Conservation (phyloP, 2,797 vertebrate genomes). For the Falco peregrinus region DNA sequence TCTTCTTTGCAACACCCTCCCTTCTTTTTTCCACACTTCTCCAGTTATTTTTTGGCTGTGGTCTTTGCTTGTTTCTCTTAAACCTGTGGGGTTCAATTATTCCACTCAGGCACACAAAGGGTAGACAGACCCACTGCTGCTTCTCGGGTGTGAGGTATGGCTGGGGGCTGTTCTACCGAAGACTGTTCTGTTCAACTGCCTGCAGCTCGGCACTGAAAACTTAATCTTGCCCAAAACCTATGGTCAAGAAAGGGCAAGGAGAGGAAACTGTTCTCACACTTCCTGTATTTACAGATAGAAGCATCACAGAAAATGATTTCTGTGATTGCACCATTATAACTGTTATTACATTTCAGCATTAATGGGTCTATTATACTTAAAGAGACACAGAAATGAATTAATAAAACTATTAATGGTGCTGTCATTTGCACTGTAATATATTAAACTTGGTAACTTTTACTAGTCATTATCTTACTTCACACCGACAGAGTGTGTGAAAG, state of each 20-base stretch:
- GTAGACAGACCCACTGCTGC: not conserved
- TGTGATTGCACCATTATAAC: not conserved
- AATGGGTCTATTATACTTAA: not conserved
- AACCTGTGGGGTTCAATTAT: not conserved
- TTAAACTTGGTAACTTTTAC: not conserved
- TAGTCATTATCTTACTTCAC: not conserved
- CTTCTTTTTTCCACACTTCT: not conserved
- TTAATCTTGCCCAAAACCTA: not conserved
- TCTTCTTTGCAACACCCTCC: accelerated
- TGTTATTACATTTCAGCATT: not conserved
- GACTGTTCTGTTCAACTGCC: not conserved
- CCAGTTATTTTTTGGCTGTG: not conserved
- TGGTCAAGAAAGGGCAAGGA: not conserved
- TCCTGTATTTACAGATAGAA: not conserved
- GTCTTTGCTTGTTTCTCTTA: not conserved
- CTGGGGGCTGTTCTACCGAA: not conserved
- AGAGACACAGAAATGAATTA: not conserved
- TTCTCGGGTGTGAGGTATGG: accelerated
- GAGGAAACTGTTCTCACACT: not conserved
- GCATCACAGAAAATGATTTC: not conserved
- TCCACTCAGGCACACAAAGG: not conserved
- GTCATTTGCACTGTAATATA: not conserved
- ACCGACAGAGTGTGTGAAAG: not conserved
- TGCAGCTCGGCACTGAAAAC: not conserved
- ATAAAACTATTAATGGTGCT: not conserved